Percentiles rank a stretch among this genome's conserved stretches.
phyloP scores from a whole-genome alignment of 2,888 invertebrate genomes.

The Myopa testacea region DNA sequence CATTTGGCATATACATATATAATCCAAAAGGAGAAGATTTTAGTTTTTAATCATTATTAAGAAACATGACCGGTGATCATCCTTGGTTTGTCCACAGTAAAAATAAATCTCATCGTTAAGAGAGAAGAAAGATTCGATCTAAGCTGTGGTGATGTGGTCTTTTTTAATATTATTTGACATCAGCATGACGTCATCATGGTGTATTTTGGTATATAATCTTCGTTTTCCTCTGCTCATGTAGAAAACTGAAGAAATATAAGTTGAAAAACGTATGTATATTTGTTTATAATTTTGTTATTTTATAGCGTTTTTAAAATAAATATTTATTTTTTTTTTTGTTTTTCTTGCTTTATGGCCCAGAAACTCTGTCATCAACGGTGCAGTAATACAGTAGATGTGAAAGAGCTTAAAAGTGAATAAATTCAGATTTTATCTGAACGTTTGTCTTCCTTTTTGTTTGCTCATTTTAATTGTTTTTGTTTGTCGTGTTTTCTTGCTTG shows the following conservation, averaged over 20 bases:
- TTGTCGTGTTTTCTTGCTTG: background rate
- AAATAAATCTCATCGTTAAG: too few relatives aligned
- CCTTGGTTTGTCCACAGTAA: too few relatives aligned
- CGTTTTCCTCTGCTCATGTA: background rate
- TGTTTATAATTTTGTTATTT: too few relatives aligned
- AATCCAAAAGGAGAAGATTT: too few relatives aligned
- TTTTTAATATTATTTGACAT: background rate
- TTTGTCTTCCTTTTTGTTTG: slow-evolving; percentile 10
- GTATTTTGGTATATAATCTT: background rate
- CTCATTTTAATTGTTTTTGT: background rate
- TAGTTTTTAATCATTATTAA: too few relatives aligned
- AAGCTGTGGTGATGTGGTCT: background rate
- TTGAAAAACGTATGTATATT: too few relatives aligned
- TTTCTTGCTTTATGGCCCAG: background rate
- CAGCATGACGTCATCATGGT: background rate
- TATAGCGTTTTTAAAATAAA: background rate
- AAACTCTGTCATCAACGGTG: slow-evolving; percentile 3
- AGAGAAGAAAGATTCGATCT: too few relatives aligned
- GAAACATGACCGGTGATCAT: too few relatives aligned
- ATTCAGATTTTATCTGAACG: slow-evolving; percentile 27
- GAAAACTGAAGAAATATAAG: background rate
- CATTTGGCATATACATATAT: too few relatives aligned
- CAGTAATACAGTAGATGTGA: slow-evolving; percentile 53
- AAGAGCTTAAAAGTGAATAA: slow-evolving; percentile 51
- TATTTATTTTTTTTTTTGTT: background rate